These are phyloP conservation scores for Poeciliopsis presidionis DNA, from an alignment of 2,797 vertebrate species.

Conservation along the genomic window DNA sequence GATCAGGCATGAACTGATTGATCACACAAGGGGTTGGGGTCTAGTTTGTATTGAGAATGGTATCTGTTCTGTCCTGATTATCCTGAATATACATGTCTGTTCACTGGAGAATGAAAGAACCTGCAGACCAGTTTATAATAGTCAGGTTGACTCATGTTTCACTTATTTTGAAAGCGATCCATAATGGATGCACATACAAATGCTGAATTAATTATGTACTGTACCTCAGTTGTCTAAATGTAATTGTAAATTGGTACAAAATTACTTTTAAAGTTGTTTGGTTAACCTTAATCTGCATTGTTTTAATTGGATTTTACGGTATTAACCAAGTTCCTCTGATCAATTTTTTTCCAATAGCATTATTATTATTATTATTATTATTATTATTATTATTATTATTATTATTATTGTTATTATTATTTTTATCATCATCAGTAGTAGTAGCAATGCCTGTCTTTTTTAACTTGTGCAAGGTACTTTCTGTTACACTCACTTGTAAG, in stretches of 20 bases:
- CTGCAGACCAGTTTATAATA: conserved; percentile 43
- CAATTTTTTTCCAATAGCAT: neutral
- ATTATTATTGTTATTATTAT: too few relatives aligned
- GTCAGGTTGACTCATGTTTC: conserved; percentile 29
- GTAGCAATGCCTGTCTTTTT: neutral
- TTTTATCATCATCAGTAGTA: too few relatives aligned
- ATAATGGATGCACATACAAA: neutral
- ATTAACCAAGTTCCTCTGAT: neutral
- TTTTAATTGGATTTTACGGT: neutral
- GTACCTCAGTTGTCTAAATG: neutral
- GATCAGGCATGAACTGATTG: conserved; percentile 78
- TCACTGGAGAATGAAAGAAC: conserved; percentile 66
- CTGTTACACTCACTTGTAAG: neutral
- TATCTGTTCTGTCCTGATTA: conserved; percentile 67
- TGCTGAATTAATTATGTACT: neutral
- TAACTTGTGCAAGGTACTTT: neutral
- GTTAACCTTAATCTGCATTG: neutral
- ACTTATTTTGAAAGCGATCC: conserved; percentile 9
- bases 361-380: too few relatives aligned
- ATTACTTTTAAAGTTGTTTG: neutral
- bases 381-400: too few relatives aligned
- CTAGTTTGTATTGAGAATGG: conserved; percentile 35
- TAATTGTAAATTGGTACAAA: neutral
- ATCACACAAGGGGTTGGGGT: conserved; percentile 63
- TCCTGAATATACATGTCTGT: conserved; percentile 70